Evolutionary conservation across 2,888 invertebrate genomes (phyloP).

Genomic region (Marasmarcha lunaedactyla): DNA sequence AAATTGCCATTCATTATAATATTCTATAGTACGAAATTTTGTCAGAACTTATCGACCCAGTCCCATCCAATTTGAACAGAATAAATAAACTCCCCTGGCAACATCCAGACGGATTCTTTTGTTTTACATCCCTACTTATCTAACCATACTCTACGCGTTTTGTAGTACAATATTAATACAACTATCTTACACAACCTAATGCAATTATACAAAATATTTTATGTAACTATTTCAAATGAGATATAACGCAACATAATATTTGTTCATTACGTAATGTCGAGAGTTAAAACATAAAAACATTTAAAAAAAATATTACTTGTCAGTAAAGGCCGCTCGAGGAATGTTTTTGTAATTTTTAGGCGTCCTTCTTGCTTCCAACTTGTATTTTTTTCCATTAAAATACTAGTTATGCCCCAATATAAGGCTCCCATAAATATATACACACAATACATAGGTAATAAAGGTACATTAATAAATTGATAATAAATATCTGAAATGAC

Average conservation of each 20-base stretch:
- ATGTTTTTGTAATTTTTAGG: slow-evolving; percentile 21
- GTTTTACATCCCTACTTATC: slow-evolving; percentile 46
- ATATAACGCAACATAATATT: slow-evolving; percentile 50
- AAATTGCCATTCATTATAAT: slow-evolving; percentile 47
- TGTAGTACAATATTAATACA: slow-evolving; percentile 22
- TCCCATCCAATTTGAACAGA: slow-evolving; percentile 46
- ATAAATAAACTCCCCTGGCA: slow-evolving; percentile 49
- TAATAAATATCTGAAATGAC: too few species aligned
- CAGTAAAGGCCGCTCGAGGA: slow-evolving; percentile 27
- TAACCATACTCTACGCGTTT: slow-evolving; percentile 35
- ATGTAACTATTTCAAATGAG: slow-evolving; percentile 44
- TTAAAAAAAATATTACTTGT: slow-evolving; percentile 4
- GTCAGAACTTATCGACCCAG: slow-evolving; percentile 38
- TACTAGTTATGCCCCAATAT: neutral
- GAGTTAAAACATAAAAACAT: slow-evolving; percentile 25
- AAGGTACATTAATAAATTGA: too few species aligned
- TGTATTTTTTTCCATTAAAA: neutral
- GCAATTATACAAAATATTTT: slow-evolving; percentile 64
- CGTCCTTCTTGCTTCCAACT: neutral
- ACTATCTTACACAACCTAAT: slow-evolving; percentile 61
- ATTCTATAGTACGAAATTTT: slow-evolving; percentile 39
- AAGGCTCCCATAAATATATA: neutral
- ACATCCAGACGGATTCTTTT: slow-evolving; percentile 43
- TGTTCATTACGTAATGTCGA: slow-evolving; percentile 44
- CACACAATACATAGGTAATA: too few species aligned